phyloP scores from a whole-genome alignment of 2,113 vertebrate species.

The Myotis davidii region DNA sequence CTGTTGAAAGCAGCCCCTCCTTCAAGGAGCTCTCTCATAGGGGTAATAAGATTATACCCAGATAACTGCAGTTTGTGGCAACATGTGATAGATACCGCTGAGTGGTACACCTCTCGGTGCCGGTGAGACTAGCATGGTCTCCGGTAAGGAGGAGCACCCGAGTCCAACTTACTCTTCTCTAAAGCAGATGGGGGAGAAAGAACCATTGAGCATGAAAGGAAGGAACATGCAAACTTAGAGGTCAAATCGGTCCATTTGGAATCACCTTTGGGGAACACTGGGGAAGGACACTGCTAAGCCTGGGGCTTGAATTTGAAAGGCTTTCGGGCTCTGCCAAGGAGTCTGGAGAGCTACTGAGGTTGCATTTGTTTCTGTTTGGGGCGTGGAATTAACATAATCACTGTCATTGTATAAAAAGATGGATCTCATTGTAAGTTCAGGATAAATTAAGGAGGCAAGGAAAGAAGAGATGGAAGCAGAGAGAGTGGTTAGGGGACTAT shows the following conservation, averaged over 20 bases:
- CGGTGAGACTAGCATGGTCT: not conserved
- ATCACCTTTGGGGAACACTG: not conserved
- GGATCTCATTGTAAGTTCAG: conserved; percentile 10
- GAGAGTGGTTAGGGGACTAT: not conserved
- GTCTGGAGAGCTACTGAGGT: not conserved
- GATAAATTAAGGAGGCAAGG: not conserved
- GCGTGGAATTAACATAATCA: not conserved
- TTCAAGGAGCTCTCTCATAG: not conserved
- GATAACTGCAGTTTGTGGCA: not conserved
- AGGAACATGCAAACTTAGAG: not conserved
- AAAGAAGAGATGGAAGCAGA: not conserved
- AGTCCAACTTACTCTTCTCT: not conserved
- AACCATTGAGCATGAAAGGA: not conserved
- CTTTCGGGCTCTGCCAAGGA: not conserved
- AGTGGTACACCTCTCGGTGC: not conserved
- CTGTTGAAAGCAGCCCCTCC: not conserved
- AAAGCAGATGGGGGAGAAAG: not conserved
- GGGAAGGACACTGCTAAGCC: not conserved
- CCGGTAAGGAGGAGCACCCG: not conserved
- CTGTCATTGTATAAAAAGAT: not conserved
- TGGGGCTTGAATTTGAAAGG: not conserved
- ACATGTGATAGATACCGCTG: not conserved
- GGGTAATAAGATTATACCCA: not conserved
- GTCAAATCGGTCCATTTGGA: not conserved
- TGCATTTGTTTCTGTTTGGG: not conserved